A percentile compares a stretch with the other conserved stretches of the same genome.
Conservation (phyloP, 1,140 invertebrate species). For the Branchinecta lynchi region DNA sequence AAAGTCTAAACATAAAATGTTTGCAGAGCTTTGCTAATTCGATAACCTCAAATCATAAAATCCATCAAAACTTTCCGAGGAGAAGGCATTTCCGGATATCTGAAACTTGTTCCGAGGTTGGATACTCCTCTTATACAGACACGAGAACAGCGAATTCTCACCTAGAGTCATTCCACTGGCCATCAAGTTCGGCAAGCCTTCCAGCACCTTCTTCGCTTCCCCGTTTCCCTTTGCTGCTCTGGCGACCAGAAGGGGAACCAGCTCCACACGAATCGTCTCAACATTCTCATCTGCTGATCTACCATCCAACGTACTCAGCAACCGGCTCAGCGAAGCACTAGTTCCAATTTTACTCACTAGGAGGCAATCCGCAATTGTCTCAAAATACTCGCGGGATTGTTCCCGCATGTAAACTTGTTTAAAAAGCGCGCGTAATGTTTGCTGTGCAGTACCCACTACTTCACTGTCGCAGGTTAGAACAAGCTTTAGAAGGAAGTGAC, state of each 20-base stretch:
- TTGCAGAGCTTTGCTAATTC: too few species aligned
- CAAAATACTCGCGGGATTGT: background rate
- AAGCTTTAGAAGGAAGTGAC: background rate
- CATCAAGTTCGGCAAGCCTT: background rate
- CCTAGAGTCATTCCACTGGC: background rate
- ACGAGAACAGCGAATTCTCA: background rate
- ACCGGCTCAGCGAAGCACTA: background rate
- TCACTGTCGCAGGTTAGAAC: background rate
- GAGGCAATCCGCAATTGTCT: background rate
- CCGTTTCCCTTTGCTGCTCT: background rate
- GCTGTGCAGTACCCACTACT: background rate
- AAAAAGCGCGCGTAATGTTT: background rate
- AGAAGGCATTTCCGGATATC: too few species aligned
- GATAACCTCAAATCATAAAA: too few species aligned
- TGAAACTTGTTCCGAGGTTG: too few species aligned
- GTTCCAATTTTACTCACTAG: background rate
- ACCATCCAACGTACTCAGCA: background rate
- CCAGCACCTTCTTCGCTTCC: background rate
- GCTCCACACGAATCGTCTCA: background rate
- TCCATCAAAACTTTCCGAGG: too few species aligned
- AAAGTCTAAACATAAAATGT: too few species aligned
- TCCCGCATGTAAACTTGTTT: background rate
- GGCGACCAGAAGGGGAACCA: background rate
- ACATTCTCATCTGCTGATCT: background rate
- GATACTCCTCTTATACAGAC: background rate